Evolutionary conservation across 2,797 vertebrate species (phyloP).

Genomic region (Limosa lapponica): DNA sequence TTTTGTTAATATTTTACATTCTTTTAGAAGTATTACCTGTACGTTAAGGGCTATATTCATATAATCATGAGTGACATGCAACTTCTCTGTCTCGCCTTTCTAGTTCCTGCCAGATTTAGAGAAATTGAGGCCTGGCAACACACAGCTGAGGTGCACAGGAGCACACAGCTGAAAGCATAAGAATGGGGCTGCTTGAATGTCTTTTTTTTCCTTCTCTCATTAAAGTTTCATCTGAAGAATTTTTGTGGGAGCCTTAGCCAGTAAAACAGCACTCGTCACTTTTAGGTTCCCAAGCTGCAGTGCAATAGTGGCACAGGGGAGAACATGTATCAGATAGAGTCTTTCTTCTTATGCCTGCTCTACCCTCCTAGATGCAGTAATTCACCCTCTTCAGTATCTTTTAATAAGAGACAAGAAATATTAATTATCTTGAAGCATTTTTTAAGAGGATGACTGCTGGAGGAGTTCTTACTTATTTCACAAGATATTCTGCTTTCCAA

Average conservation of each 20-base stretch:
- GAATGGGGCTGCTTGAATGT: neutral
- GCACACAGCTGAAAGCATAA: neutral
- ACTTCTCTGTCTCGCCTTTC: conserved; percentile 13
- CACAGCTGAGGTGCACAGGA: neutral
- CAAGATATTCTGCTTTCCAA: neutral
- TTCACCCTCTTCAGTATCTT: neutral
- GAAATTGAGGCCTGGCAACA: conserved; percentile 17
- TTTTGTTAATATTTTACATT: conserved; percentile 45
- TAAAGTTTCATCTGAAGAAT: conserved; percentile 64
- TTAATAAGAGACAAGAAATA: neutral
- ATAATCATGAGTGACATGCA: neutral
- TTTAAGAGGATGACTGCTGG: neutral
- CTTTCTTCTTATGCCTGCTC: neutral
- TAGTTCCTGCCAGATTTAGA: conserved; percentile 20
- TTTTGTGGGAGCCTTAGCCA: conserved; percentile 40
- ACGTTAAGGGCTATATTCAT: conserved; percentile 10
- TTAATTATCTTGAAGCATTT: conserved; percentile 4
- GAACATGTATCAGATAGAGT: neutral
- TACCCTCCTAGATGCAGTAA: neutral
- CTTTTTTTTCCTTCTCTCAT: conserved; percentile 23
- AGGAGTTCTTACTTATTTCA: neutral
- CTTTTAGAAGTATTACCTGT: conserved; percentile 22
- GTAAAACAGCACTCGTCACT: neutral
- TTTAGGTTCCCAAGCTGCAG: neutral
- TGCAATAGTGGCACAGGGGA: neutral